phyloP scores from a whole-genome alignment of 2,113 vertebrate species.

The Maccullochella peelii region DNA sequence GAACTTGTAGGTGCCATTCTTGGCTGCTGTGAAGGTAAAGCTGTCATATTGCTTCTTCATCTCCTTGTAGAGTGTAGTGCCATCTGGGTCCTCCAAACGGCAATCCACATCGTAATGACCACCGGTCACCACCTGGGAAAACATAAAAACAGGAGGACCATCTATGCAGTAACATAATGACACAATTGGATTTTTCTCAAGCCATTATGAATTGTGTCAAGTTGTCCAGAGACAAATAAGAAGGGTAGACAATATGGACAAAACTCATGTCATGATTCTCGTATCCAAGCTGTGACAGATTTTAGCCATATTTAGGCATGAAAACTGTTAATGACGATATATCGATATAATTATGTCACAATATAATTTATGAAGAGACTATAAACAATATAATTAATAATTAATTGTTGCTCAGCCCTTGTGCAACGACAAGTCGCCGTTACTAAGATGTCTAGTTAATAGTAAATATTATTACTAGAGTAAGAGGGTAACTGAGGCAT shows the following conservation, averaged over 20 bases:
- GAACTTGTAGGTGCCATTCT: constrained; percentile 96
- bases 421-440: too few species aligned
- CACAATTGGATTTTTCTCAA: not conserved
- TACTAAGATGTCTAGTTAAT: too few species aligned
- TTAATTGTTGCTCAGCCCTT: not conserved
- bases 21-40: constrained; percentile 95
- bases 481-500: too few species aligned
- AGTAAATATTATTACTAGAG: too few species aligned
- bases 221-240: not conserved
- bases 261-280: not conserved
- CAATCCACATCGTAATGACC: constrained; percentile 99
- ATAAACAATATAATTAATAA: not conserved
- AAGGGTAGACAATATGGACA: not conserved
- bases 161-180: not conserved
- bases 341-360: not conserved
- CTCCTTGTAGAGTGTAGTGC: constrained; percentile 94
- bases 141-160: not conserved
- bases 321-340: not conserved
- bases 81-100: constrained; percentile 93
- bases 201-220: not conserved
- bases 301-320: not conserved
- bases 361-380: not conserved
- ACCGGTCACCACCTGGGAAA: constrained; percentile 94
- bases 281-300: not conserved
- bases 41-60: constrained; percentile 99